Evolutionary conservation across 2,113 vertebrate genomes (phyloP).

Genomic region (Oreochromis spilurus): DNA sequence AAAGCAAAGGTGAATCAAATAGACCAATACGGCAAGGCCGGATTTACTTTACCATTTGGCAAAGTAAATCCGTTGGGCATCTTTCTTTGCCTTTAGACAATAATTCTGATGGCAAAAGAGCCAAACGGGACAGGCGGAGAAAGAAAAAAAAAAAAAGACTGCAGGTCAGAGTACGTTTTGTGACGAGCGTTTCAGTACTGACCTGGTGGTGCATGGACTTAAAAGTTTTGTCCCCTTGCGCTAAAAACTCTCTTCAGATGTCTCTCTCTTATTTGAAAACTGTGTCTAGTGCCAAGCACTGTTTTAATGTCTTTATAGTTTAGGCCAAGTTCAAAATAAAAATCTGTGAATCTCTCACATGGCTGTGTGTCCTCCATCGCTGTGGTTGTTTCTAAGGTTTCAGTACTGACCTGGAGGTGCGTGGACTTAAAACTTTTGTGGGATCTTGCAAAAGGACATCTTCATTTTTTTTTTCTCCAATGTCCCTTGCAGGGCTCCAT

Average conservation of each 20-base stretch:
- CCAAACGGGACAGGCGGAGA: too few relatives aligned
- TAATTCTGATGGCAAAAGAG: too few relatives aligned
- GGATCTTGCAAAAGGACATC: too few relatives aligned
- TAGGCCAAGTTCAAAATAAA: background rate
- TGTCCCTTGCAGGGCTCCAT: background rate
- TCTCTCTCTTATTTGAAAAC: background rate
- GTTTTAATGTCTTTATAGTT: background rate
- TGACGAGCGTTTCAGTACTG: background rate
- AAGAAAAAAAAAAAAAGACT: background rate
- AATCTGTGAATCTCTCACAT: background rate
- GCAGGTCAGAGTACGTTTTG: background rate
- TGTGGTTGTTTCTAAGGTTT: background rate
- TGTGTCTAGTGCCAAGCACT: background rate
- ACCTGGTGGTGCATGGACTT: too few relatives aligned
- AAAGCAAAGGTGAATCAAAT: too few relatives aligned
- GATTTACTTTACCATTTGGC: too few relatives aligned
- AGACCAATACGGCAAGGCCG: too few relatives aligned
- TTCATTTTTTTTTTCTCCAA: background rate
- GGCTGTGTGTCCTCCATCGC: background rate
- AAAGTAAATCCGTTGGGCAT: too few relatives aligned
- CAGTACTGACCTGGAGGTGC: background rate
- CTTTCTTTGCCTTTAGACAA: too few relatives aligned
- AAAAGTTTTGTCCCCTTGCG: rapidly evolving
- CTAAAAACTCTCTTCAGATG: background rate
- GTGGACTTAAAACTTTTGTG: background rate